These are phyloP conservation scores for Microctonus hyperodae DNA, from an alignment of 2,888 invertebrate genomes.

Conservation along the genomic window DNA sequence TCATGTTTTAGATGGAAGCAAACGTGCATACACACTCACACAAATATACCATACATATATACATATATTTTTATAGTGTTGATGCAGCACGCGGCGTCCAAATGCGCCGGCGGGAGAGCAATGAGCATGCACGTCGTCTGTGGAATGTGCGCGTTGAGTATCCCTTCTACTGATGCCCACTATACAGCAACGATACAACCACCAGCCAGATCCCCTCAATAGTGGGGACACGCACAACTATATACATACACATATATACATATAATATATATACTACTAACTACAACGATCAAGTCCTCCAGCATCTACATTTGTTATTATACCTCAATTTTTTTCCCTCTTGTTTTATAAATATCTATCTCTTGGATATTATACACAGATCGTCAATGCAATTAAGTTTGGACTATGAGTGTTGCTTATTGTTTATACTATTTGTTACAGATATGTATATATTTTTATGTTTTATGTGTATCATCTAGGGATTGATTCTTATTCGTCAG, in stretches of 20 bases:
- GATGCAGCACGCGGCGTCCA: neutral
- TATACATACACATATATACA: no score
- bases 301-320: no score
- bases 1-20: slow-evolving; percentile 1
- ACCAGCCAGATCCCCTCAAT: neutral
- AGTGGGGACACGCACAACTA: neutral
- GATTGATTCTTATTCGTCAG: no score
- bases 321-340: no score
- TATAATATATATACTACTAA: neutral
- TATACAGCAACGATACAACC: neutral
- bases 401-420: no score
- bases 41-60: neutral
- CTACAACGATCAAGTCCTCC: no score
- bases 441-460: no score
- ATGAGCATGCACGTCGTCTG: slow-evolving; percentile 40
- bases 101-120: slow-evolving; percentile 20
- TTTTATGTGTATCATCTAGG: no score
- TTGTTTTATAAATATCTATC: no score
- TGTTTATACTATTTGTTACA: no score
- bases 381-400: no score
- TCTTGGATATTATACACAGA: no score
- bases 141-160: slow-evolving; percentile 43
- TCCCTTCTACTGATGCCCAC: slow-evolving; percentile 18
- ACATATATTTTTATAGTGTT: neutral
- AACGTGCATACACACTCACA: neutral